Evolutionary conservation across 2,113 vertebrate species (phyloP), one percentile per base, ranked within the genome.

Genomic region (Leptobrachium leishanense): DNA sequence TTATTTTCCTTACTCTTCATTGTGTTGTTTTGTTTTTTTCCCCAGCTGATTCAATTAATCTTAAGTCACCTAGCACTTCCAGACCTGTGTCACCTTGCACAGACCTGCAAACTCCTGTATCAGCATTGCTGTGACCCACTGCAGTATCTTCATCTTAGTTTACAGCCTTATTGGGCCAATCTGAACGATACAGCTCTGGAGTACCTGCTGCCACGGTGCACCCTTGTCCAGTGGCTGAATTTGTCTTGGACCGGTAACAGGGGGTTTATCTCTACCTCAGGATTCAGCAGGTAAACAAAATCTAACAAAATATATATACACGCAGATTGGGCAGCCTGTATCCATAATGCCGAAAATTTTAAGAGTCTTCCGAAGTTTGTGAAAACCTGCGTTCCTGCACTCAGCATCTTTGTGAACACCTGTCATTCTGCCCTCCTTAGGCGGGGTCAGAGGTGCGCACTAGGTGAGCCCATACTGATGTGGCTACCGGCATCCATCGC

Each of bases 161-260:
- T 99, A 89, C 96, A 99, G 83, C 97, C 97, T 2, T 99, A 98
- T 88, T 99, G 97, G 98, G 92, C 95, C 66, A 92, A 91, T 78
- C 90, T 99, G 84, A 95, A 90, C 77, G 97, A 99, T 75, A 87
- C 93, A n/a, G 95, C 96, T 55, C 85, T 99, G 85, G 93, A 94
- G 84, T 91, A 96, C 86, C 93, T 99, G 79, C 94, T 97, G 91
- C 87, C 94, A 82, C 95, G 98, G 83, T 99, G 97, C 86, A 91
- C 93, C 72, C 95, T 97, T 15, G 91, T 98, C 87, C 98, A 99
- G 86, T 95, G 95, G 93, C 94, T 99, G 89, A 97, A 98, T 93
- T 94, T 98, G 84, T 98, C 97, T 87, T 99, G 97, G 98, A 97
- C 95, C 39, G 97, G 98, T 84, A 98, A 95, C 89, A 94, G 96